Percentiles rank a stretch among this genome's conserved stretches.
These are phyloP conservation scores for Takifugu ocellatus DNA, from an alignment of 2,797 vertebrate species.

Conservation along the genomic window DNA sequence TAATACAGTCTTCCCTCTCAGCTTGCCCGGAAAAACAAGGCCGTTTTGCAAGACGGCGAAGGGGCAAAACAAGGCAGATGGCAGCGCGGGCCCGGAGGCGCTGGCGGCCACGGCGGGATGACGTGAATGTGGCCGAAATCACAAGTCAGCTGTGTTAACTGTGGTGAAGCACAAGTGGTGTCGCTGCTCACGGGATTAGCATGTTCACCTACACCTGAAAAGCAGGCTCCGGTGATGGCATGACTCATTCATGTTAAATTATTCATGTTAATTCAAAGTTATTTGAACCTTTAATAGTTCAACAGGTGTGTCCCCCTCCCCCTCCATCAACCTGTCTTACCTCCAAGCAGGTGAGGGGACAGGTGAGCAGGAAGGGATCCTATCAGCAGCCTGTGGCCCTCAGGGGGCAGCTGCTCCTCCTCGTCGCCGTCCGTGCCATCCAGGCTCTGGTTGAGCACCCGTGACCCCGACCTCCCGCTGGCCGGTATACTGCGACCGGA, in stretches of 20 bases:
- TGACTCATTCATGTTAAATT: too few species aligned
- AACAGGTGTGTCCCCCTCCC: neutral
- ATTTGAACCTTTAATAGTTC: too few species aligned
- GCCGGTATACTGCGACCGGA: slow-evolving; percentile 80
- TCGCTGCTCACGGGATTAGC: slow-evolving; percentile 9
- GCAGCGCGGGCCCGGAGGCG: slow-evolving; percentile 3
- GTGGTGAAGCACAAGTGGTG: neutral
- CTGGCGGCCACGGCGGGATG: too few species aligned
- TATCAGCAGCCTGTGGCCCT: slow-evolving; percentile 84
- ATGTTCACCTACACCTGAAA: neutral
- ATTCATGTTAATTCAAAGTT: too few species aligned
- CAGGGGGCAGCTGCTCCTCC: slow-evolving; percentile 65
- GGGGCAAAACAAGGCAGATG: slow-evolving; percentile 18
- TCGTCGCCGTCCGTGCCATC: slow-evolving; percentile 73
- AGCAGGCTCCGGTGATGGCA: too few species aligned
- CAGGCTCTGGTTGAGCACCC: slow-evolving; percentile 71
- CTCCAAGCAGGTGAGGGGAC: slow-evolving; percentile 90
- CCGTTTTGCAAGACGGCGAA: slow-evolving; percentile 44
- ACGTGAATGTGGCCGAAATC: too few species aligned
- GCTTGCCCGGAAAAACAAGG: slow-evolving; percentile 44
- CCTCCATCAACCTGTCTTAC: slow-evolving; percentile 66
- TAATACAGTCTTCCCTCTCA: slow-evolving; percentile 56
- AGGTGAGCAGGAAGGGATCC: slow-evolving; percentile 93
- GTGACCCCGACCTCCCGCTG: slow-evolving; percentile 81
- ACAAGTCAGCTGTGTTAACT: neutral